Evolutionary conservation across 2,113 vertebrate species (phyloP).

Genomic region (Corythaixoides concolor): DNA sequence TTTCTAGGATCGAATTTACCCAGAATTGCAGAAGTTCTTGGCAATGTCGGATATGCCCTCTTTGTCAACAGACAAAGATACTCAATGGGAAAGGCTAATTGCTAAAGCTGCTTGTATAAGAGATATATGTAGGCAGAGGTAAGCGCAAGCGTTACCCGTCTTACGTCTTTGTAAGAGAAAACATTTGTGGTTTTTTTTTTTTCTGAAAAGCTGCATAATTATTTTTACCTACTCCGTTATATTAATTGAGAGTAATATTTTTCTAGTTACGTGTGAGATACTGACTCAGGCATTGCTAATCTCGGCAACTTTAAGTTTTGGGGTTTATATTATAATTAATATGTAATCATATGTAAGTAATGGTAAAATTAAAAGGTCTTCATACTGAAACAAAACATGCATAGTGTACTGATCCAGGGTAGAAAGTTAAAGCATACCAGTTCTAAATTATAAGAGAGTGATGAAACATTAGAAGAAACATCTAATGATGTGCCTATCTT

Average conservation of each 20-base stretch:
- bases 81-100: slow-evolving; percentile 90
- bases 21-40: slow-evolving; percentile 90
- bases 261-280: background rate
- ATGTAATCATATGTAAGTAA: background rate
- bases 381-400: background rate
- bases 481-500: background rate
- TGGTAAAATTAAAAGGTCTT: background rate
- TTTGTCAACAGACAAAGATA: slow-evolving; percentile 78
- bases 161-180: background rate
- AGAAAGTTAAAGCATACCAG: background rate
- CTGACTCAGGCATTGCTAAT: background rate
- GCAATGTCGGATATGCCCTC: slow-evolving; percentile 73
- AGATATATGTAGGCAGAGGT: slow-evolving; percentile 93
- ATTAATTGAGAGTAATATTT: background rate
- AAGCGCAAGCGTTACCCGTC: background rate
- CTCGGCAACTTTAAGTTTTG: background rate
- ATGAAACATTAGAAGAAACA: background rate
- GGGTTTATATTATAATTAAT: background rate
- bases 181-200: background rate
- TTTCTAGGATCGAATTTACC: slow-evolving; percentile 90
- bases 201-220: background rate
- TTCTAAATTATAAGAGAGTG: background rate
- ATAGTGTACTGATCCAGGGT: background rate
- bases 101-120: slow-evolving; percentile 89
- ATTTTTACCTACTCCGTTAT: background rate